phyloP scores from a whole-genome alignment of 2,797 vertebrate genomes.

The Sylvilagus floridanus region DNA sequence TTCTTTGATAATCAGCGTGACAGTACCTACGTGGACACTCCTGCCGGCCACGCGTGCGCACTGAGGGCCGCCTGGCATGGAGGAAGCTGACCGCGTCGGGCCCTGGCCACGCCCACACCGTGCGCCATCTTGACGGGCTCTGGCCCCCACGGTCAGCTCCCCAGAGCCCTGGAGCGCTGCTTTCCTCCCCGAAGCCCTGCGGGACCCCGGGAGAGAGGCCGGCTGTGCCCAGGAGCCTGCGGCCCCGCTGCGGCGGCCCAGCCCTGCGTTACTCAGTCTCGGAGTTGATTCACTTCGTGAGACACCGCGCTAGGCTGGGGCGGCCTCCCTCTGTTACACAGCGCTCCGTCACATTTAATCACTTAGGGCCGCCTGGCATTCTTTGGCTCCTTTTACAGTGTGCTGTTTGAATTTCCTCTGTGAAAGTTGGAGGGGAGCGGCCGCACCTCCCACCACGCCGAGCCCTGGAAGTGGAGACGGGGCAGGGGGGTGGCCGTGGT shows the following conservation, averaged over 20 bases:
- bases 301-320: background rate
- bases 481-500: no score
- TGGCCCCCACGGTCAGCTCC: background rate
- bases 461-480: background rate
- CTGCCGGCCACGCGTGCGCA: background rate
- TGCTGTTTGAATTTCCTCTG: background rate
- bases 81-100: background rate
- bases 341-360: conserved; percentile 66
- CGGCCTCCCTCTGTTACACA: conserved; percentile 49
- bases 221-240: conserved; percentile 63
- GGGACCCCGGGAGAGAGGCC: conserved; percentile 59
- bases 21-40: background rate
- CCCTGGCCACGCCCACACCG: background rate
- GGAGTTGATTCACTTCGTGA: conserved; percentile 72
- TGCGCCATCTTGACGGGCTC: conserved; percentile 26
- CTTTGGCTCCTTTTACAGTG: background rate
- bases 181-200: background rate
- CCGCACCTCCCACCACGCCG: no score
- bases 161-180: conserved; percentile 14
- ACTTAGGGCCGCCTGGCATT: background rate
- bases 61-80: background rate
- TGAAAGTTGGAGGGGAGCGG: background rate
- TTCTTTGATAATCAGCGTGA: conserved; percentile 33
- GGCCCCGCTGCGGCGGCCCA: background rate
- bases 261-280: conserved; percentile 74